phyloP scores from a whole-genome alignment of 2,888 invertebrate genomes.

The Sinotaia quadrata region DNA sequence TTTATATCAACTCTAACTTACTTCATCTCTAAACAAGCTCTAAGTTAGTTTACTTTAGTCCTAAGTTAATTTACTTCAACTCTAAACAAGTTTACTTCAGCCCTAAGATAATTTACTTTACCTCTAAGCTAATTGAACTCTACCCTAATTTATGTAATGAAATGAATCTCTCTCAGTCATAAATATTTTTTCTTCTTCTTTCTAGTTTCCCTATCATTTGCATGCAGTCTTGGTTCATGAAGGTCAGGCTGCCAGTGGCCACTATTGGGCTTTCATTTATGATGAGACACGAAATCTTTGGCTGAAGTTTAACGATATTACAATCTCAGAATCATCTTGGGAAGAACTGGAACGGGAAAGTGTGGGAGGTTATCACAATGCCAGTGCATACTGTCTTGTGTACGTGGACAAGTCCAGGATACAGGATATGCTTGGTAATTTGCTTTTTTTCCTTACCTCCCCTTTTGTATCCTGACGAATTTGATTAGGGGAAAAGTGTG shows the following conservation, averaged over 20 bases:
- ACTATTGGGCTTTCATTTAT: slow-evolving; percentile 74
- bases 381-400: slow-evolving; percentile 74
- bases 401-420: slow-evolving; percentile 69
- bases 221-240: slow-evolving; percentile 75
- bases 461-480: no score
- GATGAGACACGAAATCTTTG: slow-evolving; percentile 66
- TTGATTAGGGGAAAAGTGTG: no score
- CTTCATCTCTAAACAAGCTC: no score
- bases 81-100: no score
- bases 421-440: slow-evolving; percentile 31
- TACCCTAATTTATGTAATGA: no score
- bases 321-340: slow-evolving; percentile 72
- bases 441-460: no score
- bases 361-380: slow-evolving; percentile 73
- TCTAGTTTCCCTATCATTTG: slow-evolving; percentile 71
- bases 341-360: slow-evolving; percentile 73
- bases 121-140: no score
- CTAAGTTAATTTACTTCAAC: no score
- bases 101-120: no score
- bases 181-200: slow-evolving; percentile 8
- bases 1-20: no score
- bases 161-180: not conserved
- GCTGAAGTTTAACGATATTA: slow-evolving; percentile 74
- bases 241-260: slow-evolving; percentile 74
- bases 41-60: no score